A percentile compares a stretch with the other conserved stretches of the same genome.
phyloP scores from a whole-genome alignment of 2,888 invertebrate species.

The Gisinianus flammeolus region DNA sequence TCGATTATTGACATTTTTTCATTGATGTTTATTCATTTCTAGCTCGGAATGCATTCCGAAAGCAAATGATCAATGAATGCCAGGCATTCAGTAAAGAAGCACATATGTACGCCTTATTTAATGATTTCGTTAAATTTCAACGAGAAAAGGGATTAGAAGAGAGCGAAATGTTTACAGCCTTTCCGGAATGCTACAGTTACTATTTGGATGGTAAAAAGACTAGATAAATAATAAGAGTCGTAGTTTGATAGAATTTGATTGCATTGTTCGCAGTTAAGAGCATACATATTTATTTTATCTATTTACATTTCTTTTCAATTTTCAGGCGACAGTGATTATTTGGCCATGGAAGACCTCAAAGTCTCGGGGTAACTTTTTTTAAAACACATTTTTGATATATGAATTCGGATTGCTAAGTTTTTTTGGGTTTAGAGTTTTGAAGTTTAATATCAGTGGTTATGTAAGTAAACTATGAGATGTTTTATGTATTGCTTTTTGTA shows the following conservation, averaged over 20 bases:
- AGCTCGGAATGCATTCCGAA: constrained; percentile 39
- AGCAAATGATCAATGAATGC: constrained; percentile 52
- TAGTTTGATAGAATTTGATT: no score
- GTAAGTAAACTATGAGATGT: background rate
- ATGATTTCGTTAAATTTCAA: constrained; percentile 40
- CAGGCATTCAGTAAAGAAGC: constrained; percentile 50
- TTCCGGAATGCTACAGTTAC: constrained; percentile 48
- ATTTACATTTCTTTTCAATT: no score
- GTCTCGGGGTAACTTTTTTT: constrained; percentile 36
- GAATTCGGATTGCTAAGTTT: background rate
- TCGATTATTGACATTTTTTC: no score
- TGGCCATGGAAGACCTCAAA: constrained; percentile 51
- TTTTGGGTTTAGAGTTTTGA: background rate
- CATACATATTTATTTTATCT: no score
- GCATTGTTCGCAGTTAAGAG: no score
- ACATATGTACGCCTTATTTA: constrained; percentile 44
- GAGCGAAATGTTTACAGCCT: constrained; percentile 39
- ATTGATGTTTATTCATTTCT: no score
- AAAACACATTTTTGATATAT: constrained; percentile 1
- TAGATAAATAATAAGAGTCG: no score
- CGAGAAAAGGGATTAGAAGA: constrained; percentile 40
- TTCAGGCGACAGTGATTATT: constrained; percentile 44
- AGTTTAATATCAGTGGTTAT: background rate
- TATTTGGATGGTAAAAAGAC: constrained; percentile 43
- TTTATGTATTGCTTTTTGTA: background rate